Evolutionary conservation across 1,140 invertebrate species (phyloP).

Genomic region (Idris sp.): DNA sequence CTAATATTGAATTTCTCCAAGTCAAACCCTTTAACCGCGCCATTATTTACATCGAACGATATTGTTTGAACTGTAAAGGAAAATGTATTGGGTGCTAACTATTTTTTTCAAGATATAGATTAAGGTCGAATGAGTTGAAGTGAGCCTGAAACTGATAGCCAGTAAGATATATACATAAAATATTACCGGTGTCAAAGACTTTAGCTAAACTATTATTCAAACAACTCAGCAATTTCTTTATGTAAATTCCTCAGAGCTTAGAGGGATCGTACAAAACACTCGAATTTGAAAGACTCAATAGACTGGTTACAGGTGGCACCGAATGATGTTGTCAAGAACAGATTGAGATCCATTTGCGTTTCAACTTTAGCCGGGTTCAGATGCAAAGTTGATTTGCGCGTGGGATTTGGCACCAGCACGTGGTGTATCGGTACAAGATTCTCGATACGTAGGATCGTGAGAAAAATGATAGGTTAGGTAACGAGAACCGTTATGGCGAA

Average conservation of each 20-base stretch:
- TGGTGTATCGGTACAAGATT: constrained; percentile 26
- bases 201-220: not conserved
- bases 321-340: constrained; percentile 24
- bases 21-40: no score
- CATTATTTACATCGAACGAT: no score
- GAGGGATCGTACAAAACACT: no score
- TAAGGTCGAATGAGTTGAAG: constrained; percentile 4
- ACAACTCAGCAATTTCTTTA: not conserved
- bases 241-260: not conserved
- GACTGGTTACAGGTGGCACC: constrained; percentile 10
- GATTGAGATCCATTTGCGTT: not conserved
- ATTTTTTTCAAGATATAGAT: constrained; percentile 8
- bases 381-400: constrained; percentile 16
- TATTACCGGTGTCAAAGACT: not conserved
- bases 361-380: no score
- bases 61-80: not conserved
- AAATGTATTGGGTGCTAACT: constrained; percentile 3
- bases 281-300: constrained; percentile 12
- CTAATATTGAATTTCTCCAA: no score
- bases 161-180: not conserved
- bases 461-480: constrained; percentile 56
- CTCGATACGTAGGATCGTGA: constrained; percentile 37
- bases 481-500: constrained; percentile 57
- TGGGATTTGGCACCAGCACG: constrained; percentile 38
- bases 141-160: constrained; percentile 1